These are phyloP conservation scores for Euplagia quadripunctaria DNA, from an alignment of 2,888 invertebrate species.

Conservation along the genomic window DNA sequence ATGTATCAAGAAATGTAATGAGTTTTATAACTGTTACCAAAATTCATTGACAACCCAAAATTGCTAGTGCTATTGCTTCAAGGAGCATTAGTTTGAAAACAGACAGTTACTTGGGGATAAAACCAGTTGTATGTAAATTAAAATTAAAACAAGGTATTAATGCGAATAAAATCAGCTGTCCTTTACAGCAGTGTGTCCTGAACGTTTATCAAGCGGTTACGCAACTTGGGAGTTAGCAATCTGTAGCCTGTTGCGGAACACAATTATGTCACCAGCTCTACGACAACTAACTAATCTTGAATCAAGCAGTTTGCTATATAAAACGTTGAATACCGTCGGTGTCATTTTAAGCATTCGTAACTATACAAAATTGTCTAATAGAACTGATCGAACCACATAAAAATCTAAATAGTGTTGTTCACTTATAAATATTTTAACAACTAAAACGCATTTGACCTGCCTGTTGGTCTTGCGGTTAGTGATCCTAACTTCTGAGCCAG, in stretches of 20 bases:
- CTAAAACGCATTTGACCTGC: too few species aligned
- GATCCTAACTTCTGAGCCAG: too few species aligned
- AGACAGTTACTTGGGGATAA: not conserved
- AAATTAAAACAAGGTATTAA: too few species aligned
- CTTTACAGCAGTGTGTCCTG: constrained; percentile 45
- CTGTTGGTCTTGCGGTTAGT: too few species aligned
- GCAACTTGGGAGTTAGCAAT: constrained; percentile 46
- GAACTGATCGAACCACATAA: not conserved
- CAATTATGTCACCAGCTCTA: constrained; percentile 18
- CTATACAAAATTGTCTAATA: not conserved
- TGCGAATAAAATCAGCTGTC: not conserved
- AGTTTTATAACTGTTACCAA: too few species aligned
- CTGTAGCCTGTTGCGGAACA: constrained; percentile 41
- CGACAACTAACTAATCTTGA: not conserved
- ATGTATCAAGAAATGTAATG: too few species aligned
- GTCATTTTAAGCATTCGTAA: not conserved
- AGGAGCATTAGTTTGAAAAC: too few species aligned
- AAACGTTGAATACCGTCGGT: not conserved
- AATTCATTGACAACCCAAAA: too few species aligned
- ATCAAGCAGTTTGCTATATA: not conserved
- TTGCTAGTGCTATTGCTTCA: too few species aligned
- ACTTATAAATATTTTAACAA: too few species aligned
- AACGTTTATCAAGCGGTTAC: constrained; percentile 55
- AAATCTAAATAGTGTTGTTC: not conserved
- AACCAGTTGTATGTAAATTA: not conserved